Evolutionary conservation across 2,797 vertebrate genomes (phyloP).

Genomic region (Poeciliopsis infans): DNA sequence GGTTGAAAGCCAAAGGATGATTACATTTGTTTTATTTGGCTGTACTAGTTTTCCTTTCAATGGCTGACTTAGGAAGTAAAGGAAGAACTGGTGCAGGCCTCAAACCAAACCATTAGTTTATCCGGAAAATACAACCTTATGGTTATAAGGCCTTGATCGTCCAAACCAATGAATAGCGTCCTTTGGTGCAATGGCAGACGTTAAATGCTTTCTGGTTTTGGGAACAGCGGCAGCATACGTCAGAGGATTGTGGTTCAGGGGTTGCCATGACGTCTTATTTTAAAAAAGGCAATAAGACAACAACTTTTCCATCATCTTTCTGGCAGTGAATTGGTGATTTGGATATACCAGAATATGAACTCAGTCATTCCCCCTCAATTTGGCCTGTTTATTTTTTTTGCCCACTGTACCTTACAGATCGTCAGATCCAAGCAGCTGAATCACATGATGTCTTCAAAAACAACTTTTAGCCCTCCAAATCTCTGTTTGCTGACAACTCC

Average conservation of each 20-base stretch:
- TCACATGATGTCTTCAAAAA: background rate
- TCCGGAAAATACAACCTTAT: conserved; percentile 72
- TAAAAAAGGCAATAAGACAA: background rate
- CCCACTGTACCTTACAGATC: background rate
- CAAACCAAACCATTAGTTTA: conserved; percentile 53
- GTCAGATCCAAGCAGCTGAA: background rate
- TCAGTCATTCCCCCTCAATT: background rate
- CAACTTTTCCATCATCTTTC: background rate
- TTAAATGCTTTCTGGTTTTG: conserved; percentile 51
- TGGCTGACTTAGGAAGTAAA: conserved; percentile 29
- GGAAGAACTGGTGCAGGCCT: conserved; percentile 42
- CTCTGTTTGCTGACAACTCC: conserved; percentile 28
- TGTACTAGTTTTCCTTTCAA: conserved; percentile 23
- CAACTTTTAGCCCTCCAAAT: background rate
- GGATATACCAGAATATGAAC: background rate
- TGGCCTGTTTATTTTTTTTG: background rate
- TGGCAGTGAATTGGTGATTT: conserved; percentile 7
- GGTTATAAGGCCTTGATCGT: conserved; percentile 58
- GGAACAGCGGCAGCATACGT: conserved; percentile 32
- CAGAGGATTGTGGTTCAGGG: conserved; percentile 37
- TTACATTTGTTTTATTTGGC: conserved; percentile 20
- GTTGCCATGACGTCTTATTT: conserved; percentile 23
- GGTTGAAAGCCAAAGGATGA: conserved; percentile 26
- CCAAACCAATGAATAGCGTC: conserved; percentile 53
- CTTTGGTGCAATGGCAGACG: conserved; percentile 48